Conservation (phyloP, 2,113 vertebrate genomes). For the Acrocephalus kingi region DNA sequence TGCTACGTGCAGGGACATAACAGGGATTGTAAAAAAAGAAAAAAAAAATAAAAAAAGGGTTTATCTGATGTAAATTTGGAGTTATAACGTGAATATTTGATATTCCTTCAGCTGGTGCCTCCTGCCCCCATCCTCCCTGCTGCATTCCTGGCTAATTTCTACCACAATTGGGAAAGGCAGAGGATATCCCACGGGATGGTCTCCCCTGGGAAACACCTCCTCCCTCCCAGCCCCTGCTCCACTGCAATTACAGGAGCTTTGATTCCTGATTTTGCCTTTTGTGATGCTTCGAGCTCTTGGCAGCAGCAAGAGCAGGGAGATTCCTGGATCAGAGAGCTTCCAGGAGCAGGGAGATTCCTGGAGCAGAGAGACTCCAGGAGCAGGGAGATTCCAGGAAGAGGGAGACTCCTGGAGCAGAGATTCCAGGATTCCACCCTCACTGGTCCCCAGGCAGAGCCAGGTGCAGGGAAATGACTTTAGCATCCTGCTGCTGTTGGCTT, state of each 20-base stretch:
- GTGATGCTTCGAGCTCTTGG: neutral
- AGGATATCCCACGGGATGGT: neutral
- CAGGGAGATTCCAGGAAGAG: neutral
- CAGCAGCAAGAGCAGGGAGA: neutral
- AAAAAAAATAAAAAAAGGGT: neutral
- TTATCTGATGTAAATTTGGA: neutral
- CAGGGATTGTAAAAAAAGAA: neutral
- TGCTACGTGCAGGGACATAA: accelerated
- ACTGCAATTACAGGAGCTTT: neutral
- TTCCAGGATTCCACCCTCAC: neutral
- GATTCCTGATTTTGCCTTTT: neutral
- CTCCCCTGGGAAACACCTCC: neutral
- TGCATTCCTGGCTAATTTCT: neutral
- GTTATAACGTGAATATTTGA: accelerated
- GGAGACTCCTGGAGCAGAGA: neutral
- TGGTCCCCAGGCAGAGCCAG: neutral
- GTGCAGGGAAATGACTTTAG: neutral
- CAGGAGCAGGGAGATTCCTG: too few relatives aligned
- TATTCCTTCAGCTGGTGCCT: neutral
- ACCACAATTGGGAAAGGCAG: neutral
- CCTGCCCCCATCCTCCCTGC: neutral
- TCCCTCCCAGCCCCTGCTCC: neutral
- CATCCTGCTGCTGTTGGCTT: neutral
- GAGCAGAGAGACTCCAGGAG: neutral
- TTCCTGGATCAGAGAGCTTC: too few relatives aligned